phyloP scores from a whole-genome alignment of 2,888 invertebrate genomes.

The Pseudanteris insignis region DNA sequence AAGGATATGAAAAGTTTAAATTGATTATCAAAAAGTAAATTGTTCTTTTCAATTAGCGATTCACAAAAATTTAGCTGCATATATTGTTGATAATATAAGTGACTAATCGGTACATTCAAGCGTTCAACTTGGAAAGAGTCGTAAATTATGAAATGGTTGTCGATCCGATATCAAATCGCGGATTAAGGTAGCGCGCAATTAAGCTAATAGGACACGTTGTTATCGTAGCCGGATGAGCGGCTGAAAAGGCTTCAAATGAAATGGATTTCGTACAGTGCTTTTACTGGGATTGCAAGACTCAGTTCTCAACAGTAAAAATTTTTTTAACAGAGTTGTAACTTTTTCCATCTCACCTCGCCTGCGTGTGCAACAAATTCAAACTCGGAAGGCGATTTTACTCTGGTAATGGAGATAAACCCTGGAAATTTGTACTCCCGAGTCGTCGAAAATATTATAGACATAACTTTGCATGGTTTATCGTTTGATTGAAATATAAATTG shows the following conservation, averaged over 20 bases:
- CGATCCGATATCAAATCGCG: constrained; percentile 10
- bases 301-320: constrained; percentile 10
- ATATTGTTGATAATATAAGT: too few species aligned
- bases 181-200: constrained; percentile 29
- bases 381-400: not conserved
- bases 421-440: constrained; percentile 1
- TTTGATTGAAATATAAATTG: constrained; percentile 17
- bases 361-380: constrained; percentile 11
- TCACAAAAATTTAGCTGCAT: too few species aligned
- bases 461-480: constrained; percentile 7
- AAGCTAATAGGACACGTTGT: constrained; percentile 31
- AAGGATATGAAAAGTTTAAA: too few species aligned
- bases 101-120: too few species aligned
- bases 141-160: constrained; percentile 14
- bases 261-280: constrained; percentile 25
- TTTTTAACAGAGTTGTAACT: constrained; percentile 10
- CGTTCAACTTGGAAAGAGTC: not conserved
- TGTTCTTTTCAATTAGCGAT: too few species aligned
- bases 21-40: too few species aligned
- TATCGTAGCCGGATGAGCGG: constrained; percentile 6
- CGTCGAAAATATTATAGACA: constrained; percentile 4
- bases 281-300: constrained; percentile 21
- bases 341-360: constrained; percentile 31
- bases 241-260: constrained; percentile 12
- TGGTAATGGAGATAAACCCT: not conserved